Conservation (phyloP, 2,113 vertebrate species). For the Australoheros scitulus region DNA sequence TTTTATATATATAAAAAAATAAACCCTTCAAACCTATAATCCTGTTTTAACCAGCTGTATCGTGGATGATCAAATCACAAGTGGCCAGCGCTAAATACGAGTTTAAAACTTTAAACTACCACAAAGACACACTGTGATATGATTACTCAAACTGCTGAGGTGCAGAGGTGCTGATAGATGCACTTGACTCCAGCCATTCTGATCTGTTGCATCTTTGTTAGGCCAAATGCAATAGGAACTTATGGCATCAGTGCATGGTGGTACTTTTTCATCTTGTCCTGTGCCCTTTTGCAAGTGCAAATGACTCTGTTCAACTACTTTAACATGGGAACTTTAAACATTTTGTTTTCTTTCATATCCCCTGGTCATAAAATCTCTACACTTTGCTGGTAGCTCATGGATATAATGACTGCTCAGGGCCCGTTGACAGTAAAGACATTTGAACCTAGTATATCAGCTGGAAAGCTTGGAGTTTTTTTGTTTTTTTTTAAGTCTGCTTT, state of each 20-base stretch:
- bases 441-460: not conserved
- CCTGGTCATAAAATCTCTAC: not conserved
- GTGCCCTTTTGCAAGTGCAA: not conserved
- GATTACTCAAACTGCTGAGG: not conserved
- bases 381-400: rapidly evolving
- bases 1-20: not conserved
- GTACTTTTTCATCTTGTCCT: not conserved
- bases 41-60: not conserved
- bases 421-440: not conserved
- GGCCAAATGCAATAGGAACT: not conserved
- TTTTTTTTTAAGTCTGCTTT: not conserved
- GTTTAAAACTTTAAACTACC: not conserved
- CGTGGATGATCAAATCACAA: too few species aligned
- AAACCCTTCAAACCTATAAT: not conserved
- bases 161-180: not conserved
- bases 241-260: not conserved
- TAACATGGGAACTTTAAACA: not conserved
- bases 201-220: too few species aligned
- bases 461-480: not conserved
- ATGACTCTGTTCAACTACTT: not conserved
- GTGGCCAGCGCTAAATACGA: too few species aligned
- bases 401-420: not conserved
- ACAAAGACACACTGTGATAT: not conserved
- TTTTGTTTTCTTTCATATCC: not conserved
- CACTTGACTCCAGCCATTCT: not conserved